Evolutionary conservation across 1,140 invertebrate species (phyloP).

Genomic region (Dendrolimus kikuchii): DNA sequence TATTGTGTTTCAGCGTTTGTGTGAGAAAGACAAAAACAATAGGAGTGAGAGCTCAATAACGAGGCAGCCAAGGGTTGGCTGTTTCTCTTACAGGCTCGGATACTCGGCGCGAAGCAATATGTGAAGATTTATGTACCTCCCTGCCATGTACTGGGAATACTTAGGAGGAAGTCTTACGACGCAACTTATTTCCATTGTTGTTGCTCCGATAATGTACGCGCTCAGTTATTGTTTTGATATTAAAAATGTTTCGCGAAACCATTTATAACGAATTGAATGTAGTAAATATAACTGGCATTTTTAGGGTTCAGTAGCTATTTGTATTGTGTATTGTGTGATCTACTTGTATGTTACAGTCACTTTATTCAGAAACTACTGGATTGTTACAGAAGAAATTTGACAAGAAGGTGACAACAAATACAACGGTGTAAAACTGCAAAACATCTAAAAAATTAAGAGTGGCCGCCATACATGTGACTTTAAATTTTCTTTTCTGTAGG

Average conservation of each 20-base stretch:
- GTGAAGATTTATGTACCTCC: constrained; percentile 62
- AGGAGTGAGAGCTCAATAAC: constrained; percentile 73
- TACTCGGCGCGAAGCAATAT: constrained; percentile 52
- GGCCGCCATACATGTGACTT: no score
- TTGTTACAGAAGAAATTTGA: no score
- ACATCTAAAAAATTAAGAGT: no score
- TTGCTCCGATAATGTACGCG: constrained; percentile 19
- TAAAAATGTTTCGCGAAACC: constrained; percentile 11
- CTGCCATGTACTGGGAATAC: constrained; percentile 37
- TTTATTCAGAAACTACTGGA: no score
- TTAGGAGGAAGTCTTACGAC: constrained; percentile 40
- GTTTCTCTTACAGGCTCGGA: constrained; percentile 47
- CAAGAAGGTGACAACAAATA: no score
- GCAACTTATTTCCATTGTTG: constrained; percentile 47
- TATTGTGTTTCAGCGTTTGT: constrained; percentile 18
- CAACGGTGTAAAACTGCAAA: no score
- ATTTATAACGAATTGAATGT: no score
- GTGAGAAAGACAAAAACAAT: constrained; percentile 34
- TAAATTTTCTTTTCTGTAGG: no score
- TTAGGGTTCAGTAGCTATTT: no score
- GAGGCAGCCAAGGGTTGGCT: constrained; percentile 69
- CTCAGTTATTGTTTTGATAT: constrained; percentile 21
- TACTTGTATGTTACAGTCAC: no score
- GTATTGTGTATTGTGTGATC: no score
- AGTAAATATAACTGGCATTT: no score